Evolutionary conservation across 2,888 invertebrate species (phyloP), one percentile per base, ranked within the genome.

Genomic region (Geophilus truncorum): DNA sequence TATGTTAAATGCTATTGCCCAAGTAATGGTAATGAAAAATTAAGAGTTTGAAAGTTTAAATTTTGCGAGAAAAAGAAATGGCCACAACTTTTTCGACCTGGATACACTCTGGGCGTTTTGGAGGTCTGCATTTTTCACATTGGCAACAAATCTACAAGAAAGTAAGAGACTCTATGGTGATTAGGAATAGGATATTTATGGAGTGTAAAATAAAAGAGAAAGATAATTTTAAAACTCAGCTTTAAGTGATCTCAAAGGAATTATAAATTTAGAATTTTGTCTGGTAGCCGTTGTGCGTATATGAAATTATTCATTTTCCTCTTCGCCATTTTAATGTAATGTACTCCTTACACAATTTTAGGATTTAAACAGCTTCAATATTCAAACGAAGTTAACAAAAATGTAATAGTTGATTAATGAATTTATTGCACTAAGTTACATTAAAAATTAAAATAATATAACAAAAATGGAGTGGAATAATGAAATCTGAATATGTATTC

Each of bases 71-170:
- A 40, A 40, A 7, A 4, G 40, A 40, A 40, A 62, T 62, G 23
- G 18, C 57, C 57, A 62, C 57, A 62, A 62, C 57, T 23, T 62
- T 62, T 62, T 62, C 57, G 57, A 18, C 57, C 57, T 62, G 57
- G 57, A 62, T 23, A 23, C 57, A 62, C 57, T 21, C 57, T 62
- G 57, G 57, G 57, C 57, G 57, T 62, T 62, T 62, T 62, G 23
- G 57, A 62, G 57, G 57, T 62, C 57, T 62, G 57, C 57, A 62
- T 62, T 62, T 62, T 62, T 62, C 57, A 62, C 57, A 62, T 62
- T 62, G 57, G 57, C 23, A 62, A 62, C 40, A 40, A 40, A n/a
- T 40, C 40, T 40, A 40, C 23, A 21, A 62, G 57, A 62, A 62
- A 62, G 57, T 62, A 23, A 62, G 57, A 21, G 57, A 21, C 57